A percentile compares a stretch with the other conserved stretches of the same genome.
Conservation (phyloP, 2,113 vertebrate genomes). For the Eonycteris spelaea region DNA sequence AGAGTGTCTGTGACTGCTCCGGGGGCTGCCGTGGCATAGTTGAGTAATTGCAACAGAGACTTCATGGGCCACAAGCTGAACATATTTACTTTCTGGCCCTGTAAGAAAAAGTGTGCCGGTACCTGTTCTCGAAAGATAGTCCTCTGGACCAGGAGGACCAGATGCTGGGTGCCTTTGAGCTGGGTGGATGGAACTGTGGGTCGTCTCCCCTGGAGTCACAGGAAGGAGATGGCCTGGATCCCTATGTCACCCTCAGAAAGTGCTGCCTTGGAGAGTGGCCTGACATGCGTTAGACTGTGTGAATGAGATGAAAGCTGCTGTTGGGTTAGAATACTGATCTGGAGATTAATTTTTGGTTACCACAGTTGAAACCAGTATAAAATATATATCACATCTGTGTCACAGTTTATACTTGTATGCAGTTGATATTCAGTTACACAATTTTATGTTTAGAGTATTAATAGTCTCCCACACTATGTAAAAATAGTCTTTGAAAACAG, state of each 20-base stretch:
- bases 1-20: accelerated
- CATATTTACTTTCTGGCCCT: too few species aligned
- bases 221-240: background rate
- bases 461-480: background rate
- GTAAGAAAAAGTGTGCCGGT: background rate
- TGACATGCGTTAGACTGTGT: background rate
- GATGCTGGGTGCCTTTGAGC: too few species aligned
- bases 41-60: background rate
- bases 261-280: background rate
- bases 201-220: background rate
- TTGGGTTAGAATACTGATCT: background rate
- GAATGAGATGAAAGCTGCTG: background rate
- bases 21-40: accelerated
- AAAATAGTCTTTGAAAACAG: background rate
- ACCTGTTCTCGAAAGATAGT: background rate
- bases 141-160: background rate
- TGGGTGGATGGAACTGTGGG: too few species aligned
- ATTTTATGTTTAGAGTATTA: background rate
- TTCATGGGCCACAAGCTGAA: background rate
- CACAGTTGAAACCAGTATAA: background rate
- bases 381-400: background rate
- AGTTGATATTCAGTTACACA: background rate
- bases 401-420: background rate
- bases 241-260: background rate
- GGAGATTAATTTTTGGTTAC: background rate